Conservation (phyloP, 1,140 invertebrate species). For the Nylanderia fulva region DNA sequence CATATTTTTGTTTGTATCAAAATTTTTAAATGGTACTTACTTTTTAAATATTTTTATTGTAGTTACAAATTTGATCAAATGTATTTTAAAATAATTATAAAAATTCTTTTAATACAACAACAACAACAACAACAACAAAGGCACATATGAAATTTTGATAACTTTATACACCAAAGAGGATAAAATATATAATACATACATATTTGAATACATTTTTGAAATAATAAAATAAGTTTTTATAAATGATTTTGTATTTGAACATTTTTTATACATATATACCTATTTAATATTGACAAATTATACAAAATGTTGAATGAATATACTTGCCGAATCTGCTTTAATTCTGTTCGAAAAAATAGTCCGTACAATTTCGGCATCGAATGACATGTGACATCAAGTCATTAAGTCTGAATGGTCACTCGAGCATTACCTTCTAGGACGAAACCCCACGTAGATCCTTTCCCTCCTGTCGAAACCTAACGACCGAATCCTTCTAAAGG, state of each 20-base stretch:
- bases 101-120: no score
- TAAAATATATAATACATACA: no score
- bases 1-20: not conserved
- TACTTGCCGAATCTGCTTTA: not conserved
- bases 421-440: constrained; percentile 20
- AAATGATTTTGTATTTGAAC: no score
- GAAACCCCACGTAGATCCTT: not conserved
- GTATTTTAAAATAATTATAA: no score
- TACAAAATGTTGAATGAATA: not conserved
- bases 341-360: not conserved
- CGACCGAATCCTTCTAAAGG: constrained; percentile 27
- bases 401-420: constrained; percentile 22
- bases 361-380: not conserved
- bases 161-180: no score
- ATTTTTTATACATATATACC: no score
- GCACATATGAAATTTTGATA: no score
- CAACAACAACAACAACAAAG: no score
- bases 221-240: no score
- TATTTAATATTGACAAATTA: no score
- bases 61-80: no score
- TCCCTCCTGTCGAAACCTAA: constrained; percentile 29
- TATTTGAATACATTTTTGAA: no score
- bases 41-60: not conserved
- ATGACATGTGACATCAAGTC: not conserved
- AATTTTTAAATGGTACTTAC: not conserved